phyloP scores from a whole-genome alignment of 2,113 vertebrate genomes.

The Myotis brandtii region DNA sequence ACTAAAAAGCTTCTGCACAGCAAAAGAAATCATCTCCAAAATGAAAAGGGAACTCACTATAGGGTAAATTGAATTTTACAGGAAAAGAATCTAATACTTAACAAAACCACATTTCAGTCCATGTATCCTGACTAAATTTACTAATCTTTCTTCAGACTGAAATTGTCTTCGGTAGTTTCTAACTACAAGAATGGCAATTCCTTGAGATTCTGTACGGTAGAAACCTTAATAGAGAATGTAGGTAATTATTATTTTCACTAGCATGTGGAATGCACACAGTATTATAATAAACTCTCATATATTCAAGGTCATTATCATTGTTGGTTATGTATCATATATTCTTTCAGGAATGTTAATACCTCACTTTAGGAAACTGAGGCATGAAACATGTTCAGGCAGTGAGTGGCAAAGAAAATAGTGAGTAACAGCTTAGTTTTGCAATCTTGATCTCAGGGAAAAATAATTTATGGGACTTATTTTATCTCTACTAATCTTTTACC shows the following conservation, averaged over 20 bases:
- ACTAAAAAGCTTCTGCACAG: too few relatives aligned
- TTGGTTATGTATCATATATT: background rate
- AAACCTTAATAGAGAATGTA: background rate
- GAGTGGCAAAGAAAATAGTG: background rate
- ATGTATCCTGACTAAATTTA: background rate
- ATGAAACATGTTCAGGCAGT: constrained; percentile 10
- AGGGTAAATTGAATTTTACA: background rate
- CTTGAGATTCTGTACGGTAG: background rate
- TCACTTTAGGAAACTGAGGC: constrained; percentile 27
- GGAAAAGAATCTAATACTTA: background rate
- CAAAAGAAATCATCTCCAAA: too few relatives aligned
- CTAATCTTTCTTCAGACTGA: background rate
- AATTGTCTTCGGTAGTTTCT: background rate
- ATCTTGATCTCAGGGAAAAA: background rate
- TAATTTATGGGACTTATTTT: background rate
- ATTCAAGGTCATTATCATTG: background rate
- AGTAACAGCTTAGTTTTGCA: background rate
- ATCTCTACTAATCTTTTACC: background rate
- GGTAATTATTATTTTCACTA: constrained; percentile 46
- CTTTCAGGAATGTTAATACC: constrained; percentile 26
- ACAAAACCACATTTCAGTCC: background rate
- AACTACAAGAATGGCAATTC: background rate
- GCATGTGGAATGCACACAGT: background rate
- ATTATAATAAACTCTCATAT: background rate
- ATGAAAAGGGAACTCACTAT: too few relatives aligned